Evolutionary conservation across 2,797 vertebrate genomes (phyloP), one percentile per base, ranked within the genome.

Genomic region (Lates japonicus): DNA sequence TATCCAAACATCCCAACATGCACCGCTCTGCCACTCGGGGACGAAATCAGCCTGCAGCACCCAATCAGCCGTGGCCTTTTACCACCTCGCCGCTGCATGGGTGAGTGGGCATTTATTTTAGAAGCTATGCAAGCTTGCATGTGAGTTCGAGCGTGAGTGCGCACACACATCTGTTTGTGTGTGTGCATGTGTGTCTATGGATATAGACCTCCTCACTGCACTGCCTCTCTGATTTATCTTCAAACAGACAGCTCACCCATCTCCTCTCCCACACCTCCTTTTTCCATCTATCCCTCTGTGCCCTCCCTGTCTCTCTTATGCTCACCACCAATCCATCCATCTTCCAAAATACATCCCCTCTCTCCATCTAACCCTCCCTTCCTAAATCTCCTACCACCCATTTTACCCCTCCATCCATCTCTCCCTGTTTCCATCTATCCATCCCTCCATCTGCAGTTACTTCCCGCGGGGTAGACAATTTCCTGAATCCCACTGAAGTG

Each of bases 31-130:
- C 91, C 90, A 88, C 90, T 90, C 80, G 71, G 87, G 84, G 86
- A 70, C 76, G 29, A 80, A 90, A 93, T 91, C 85, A 86, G 87
- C 91, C 88, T 83, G 90, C 90, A 89, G 91, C 92, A 87, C 61
- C 93, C 93, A 95, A 93, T 95, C 93, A 93, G 90, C 89, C 89
- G 61, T 93, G 89, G 90, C 90, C 92, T 94, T 94, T 93, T 92
- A 94, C 90, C 93, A 90, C 90, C 89, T 93, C 81, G 82, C 93
- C 76, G 59, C n/a, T n/a, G n/a, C n/a, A n/a, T n/a, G n/a, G n/a
- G n/a, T n/a, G n/a, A n/a, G n/a, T n/a, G n/a, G n/a, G n/a, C n/a
- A n/a, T n/a, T n/a, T n/a, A n/a, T n/a, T n/a, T n/a, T n/a, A n/a
- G n/a, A n/a, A n/a, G n/a, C n/a, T n/a, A n/a, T n/a, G n/a, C n/a